A percentile compares a stretch with the other conserved stretches of the same genome.
phyloP scores from a whole-genome alignment of 2,797 vertebrate genomes.

The Falco columbarius region DNA sequence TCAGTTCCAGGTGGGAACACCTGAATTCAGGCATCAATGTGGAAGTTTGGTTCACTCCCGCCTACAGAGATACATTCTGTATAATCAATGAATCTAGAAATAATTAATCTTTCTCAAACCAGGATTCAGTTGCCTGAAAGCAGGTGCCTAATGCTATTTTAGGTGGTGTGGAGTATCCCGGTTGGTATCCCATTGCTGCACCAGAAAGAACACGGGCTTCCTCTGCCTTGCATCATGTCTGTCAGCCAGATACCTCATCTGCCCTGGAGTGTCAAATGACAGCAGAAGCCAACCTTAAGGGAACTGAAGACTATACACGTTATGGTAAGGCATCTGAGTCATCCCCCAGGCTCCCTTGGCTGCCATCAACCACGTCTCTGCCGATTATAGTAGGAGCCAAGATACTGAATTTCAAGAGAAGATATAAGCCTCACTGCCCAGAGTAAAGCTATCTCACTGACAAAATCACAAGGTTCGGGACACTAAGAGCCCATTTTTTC shows the following conservation, averaged over 20 bases:
- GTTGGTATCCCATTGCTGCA: not conserved
- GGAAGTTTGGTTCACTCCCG: not conserved
- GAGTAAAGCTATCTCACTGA: not conserved
- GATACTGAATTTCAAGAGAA: not conserved
- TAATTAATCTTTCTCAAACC: not conserved
- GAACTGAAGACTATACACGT: not conserved
- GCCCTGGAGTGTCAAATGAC: not conserved
- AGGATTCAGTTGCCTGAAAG: not conserved
- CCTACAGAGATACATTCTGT: not conserved
- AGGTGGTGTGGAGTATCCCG: not conserved
- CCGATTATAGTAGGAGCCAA: not conserved
- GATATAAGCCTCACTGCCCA: not conserved
- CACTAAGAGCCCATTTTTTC: not conserved
- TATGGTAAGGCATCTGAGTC: not conserved
- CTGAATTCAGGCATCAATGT: not conserved
- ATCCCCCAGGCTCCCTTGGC: not conserved
- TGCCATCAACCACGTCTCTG: not conserved
- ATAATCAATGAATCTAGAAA: not conserved
- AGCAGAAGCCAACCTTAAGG: not conserved
- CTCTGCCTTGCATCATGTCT: not conserved
- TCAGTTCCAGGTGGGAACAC: fast-evolving
- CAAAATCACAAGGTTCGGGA: not conserved
- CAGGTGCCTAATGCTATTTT: not conserved
- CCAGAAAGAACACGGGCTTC: not conserved
- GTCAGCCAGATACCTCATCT: not conserved